Conservation (phyloP, 2,113 vertebrate species). For the Scolopax mira region DNA sequence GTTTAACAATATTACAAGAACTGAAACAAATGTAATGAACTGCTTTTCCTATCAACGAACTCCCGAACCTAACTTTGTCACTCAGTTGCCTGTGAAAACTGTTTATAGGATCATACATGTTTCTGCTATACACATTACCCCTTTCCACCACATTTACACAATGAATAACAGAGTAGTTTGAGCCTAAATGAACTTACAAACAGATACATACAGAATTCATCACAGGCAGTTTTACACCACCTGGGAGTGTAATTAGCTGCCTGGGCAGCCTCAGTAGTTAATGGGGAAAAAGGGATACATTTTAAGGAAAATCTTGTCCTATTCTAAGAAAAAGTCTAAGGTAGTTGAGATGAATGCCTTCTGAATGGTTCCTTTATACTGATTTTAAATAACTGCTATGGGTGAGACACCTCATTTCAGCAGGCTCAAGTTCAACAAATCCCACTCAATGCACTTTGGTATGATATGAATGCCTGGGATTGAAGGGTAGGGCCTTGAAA, state of each 20-base stretch:
- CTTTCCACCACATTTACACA: not conserved
- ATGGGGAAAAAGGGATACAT: not conserved
- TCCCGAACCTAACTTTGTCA: not conserved
- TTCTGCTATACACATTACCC: not conserved
- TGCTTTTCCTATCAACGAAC: not conserved
- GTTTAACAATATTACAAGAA: not conserved
- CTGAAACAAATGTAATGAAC: not conserved
- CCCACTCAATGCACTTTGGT: not conserved
- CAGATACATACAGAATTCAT: not conserved
- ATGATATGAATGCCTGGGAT: not conserved
- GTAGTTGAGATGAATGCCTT: not conserved
- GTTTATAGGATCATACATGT: not conserved
- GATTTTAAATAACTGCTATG: not conserved
- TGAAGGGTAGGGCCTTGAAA: not conserved
- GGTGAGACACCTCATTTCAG: not conserved
- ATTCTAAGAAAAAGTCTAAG: not conserved
- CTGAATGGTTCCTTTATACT: slow-evolving; percentile 5
- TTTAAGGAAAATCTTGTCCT: not conserved
- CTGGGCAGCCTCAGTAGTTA: not conserved
- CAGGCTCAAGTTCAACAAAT: slow-evolving; percentile 16
- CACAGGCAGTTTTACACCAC: not conserved
- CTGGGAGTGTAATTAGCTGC: not conserved
- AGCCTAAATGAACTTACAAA: not conserved
- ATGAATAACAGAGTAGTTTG: not conserved
- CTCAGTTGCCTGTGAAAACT: not conserved